Evolutionary conservation across 2,888 invertebrate species (phyloP), one percentile per base, ranked within the genome.

Genomic region (Chromoteleia sp.): DNA sequence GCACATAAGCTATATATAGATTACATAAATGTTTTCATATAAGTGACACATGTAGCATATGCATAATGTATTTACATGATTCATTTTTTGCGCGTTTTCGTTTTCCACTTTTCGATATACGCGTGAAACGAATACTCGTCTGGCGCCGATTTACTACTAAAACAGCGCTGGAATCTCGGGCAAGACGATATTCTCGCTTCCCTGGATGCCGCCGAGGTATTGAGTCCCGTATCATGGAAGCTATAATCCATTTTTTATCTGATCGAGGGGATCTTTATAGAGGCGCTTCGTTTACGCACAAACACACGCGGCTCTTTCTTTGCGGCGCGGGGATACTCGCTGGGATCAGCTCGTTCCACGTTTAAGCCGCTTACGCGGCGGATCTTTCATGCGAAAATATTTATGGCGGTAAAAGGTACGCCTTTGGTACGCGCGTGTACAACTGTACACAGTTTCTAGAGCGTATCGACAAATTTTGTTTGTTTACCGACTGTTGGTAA

Each of bases 201-300:
- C 59, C 39, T 58, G 59, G 52, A 71, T 73, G 79, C 56, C 10
- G 85, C 84, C 85, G 87, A 88, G 90, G 89, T 91, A 91, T 91
- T 89, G 91, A 91, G 90, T 90, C 89, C 90, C 88, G 91, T 90
- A 91, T 91, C 91, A 91, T 91, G 91, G 87, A 87, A 87, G 91
- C 91, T 91, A 91, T 91, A 91, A 91, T 91, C 91, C 91, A 91
- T 91, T 91, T 91, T 91, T 91, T 91, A 91, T 91, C 91, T 91
- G 91, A 91, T 91, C 88, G 89, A 91, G 91, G 90, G 91, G 91
- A 90, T 91, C 90, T 91, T 91, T 91, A 91, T 91, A 88, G 90
- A 85, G 90, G 89, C 50, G 78, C 78, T 81, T 81, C 83, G 81
- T 82, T 83, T 78, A 81, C 65, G 70, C 75, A 77, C 82, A 61